Percentiles rank a stretch among this genome's conserved stretches.
These are phyloP conservation scores for Thecocarcelia acutangulata DNA, from an alignment of 2,888 invertebrate species.

Conservation along the genomic window DNA sequence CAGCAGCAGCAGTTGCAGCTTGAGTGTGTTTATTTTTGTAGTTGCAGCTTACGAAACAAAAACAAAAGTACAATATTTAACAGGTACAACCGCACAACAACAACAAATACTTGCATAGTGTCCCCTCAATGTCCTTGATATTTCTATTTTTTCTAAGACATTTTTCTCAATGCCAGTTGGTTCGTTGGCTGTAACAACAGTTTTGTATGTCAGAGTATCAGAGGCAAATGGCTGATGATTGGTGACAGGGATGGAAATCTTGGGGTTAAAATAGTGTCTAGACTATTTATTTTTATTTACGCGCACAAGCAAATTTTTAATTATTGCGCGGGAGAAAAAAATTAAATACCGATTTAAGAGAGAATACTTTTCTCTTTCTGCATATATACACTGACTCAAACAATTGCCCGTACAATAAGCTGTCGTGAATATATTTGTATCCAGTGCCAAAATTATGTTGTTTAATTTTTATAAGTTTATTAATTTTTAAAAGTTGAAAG, in stretches of 20 bases:
- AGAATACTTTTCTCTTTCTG: no score
- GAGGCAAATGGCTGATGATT: neutral
- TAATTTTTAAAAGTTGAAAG: no score
- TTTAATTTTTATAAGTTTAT: no score
- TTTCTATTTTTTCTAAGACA: slow-evolving; percentile 33
- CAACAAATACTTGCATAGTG: slow-evolving; percentile 8
- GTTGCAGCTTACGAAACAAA: slow-evolving; percentile 28
- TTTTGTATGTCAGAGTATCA: slow-evolving; percentile 3
- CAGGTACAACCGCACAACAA: slow-evolving; percentile 18
- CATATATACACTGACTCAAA: no score
- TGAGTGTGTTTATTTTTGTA: slow-evolving; percentile 27
- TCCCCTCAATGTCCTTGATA: slow-evolving; percentile 52
- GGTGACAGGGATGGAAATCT: neutral
- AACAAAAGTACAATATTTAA: slow-evolving; percentile 27
- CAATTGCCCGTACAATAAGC: no score
- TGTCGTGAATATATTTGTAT: no score
- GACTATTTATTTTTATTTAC: no score
- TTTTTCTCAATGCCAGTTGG: slow-evolving; percentile 38
- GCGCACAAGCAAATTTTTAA: no score
- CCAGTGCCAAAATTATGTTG: no score
- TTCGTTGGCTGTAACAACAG: neutral
- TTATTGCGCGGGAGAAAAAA: no score
- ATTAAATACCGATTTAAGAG: no score
- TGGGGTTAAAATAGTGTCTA: neutral
- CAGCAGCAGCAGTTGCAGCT: neutral